phyloP scores from a whole-genome alignment of 2,113 vertebrate genomes.

The Capreolus pygargus region DNA sequence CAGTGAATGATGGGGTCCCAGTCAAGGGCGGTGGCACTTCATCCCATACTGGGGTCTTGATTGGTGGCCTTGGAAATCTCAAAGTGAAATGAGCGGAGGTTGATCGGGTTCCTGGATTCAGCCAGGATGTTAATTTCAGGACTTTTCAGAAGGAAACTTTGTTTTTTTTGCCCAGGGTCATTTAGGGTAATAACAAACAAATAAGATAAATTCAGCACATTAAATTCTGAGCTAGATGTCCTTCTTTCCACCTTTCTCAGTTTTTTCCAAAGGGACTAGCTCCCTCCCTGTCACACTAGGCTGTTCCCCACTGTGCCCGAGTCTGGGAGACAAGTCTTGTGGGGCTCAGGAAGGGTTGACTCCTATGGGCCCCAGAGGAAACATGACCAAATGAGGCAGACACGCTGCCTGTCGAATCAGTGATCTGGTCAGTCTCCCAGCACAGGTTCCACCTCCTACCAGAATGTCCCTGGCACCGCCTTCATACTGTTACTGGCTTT shows the following conservation, averaged over 20 bases:
- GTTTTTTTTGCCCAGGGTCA: not conserved
- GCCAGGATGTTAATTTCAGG: not conserved
- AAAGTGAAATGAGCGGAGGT: not conserved
- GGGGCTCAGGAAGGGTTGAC: not conserved
- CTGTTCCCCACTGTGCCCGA: fast-evolving
- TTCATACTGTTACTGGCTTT: not conserved
- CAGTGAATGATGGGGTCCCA: not conserved
- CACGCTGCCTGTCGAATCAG: not conserved
- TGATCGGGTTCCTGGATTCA: not conserved
- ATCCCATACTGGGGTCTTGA: not conserved
- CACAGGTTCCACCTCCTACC: not conserved
- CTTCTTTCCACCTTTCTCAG: not conserved
- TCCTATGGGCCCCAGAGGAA: not conserved
- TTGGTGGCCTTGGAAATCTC: not conserved
- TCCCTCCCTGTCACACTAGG: not conserved
- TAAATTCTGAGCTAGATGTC: not conserved
- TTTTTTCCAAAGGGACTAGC: not conserved
- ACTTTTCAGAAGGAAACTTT: not conserved
- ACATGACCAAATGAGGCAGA: not conserved
- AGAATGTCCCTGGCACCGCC: not conserved
- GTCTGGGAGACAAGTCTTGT: not conserved
- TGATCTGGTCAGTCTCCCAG: not conserved
- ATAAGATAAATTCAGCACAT: not conserved
- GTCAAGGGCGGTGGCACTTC: not conserved
- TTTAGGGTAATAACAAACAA: not conserved